Evolutionary conservation across 1,140 invertebrate species (phyloP), one percentile per base, ranked within the genome.

Genomic region (Rhagoletis pomonella): DNA sequence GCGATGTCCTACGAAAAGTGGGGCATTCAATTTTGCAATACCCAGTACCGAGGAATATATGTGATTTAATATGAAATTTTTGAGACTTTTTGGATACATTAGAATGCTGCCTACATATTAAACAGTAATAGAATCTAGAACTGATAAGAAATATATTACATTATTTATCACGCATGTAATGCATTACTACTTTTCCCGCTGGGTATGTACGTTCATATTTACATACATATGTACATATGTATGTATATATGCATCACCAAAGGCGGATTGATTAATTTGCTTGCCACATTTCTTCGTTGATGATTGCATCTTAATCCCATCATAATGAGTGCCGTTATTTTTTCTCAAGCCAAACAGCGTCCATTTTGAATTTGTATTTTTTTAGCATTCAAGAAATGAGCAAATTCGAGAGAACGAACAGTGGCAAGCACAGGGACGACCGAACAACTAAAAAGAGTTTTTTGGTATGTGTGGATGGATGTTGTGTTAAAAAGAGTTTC

Each of bases 311-410:
- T 90, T 92, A 91, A 91, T 91, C 91, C 91, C 90, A 90, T 90
- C 91, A 91, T 91, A 91, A 91, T 91, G 91, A 91, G 91, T 90
- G 91, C 91, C 91, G 91, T 91, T 91, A 92, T 91, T 92, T 91
- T 91, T 91, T 17, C 29, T 47, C 14, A 29, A 50, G 29, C 14
- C 42, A 4, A n/a, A 47, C 67, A 3, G 4, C 12, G 19, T 19
- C 64, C 5, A 4, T 47, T 73, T 73, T 73, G 42, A 73, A 73
- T 42, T 73, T 73, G 42, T 44, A 44, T 73, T 73, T 14, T n/a
- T 73, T 67, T 67, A 0, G 14, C 12, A 47, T 17, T 14, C 67
- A 47, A 42, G 67, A 73, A 73, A 73, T 73, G 42, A 73, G 42
- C 44, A 73, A 44, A 39, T 73, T 47, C 12, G 39, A 73, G 1